Conservation (phyloP, 2,797 vertebrate genomes). For the Cyclura pinguis region DNA sequence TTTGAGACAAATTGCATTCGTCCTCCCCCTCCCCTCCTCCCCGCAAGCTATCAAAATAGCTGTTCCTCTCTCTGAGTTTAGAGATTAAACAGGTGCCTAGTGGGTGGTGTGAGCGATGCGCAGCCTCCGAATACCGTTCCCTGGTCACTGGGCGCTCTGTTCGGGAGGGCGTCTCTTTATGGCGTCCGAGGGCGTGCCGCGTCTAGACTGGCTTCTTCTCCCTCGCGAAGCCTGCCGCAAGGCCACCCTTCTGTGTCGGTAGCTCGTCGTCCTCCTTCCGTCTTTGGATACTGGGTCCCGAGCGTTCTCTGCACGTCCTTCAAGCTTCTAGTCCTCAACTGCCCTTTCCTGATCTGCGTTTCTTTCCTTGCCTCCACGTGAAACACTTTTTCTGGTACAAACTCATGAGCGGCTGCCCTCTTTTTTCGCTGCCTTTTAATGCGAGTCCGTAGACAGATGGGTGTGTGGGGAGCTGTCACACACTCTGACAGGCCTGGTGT, state of each 20-base stretch:
- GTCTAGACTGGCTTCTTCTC: no score
- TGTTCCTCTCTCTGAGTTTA: not conserved
- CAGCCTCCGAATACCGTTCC: not conserved
- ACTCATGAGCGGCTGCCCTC: not conserved
- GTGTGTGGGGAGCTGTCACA: not conserved
- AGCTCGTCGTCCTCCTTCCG: not conserved
- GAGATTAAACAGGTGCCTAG: rapidly evolving
- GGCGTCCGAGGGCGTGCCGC: not conserved
- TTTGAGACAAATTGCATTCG: not conserved
- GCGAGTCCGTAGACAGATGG: not conserved
- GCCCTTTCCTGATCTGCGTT: no score
- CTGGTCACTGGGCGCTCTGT: not conserved
- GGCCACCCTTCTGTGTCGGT: not conserved
- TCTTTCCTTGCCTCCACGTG: not conserved
- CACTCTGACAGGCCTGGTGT: no score
- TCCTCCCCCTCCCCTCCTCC: not conserved
- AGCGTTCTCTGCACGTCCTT: not conserved
- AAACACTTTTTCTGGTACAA: not conserved
- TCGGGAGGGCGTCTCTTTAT: not conserved
- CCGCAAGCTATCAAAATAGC: not conserved
- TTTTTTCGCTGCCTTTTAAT: not conserved
- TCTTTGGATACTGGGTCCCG: not conserved
- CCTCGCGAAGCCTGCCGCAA: not conserved
- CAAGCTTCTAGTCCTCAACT: not conserved
- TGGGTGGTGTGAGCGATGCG: not conserved